Evolutionary conservation across 53 echinoderm and acorn worm species (phyloP).

Genomic region (Pentamera pediparva): DNA sequence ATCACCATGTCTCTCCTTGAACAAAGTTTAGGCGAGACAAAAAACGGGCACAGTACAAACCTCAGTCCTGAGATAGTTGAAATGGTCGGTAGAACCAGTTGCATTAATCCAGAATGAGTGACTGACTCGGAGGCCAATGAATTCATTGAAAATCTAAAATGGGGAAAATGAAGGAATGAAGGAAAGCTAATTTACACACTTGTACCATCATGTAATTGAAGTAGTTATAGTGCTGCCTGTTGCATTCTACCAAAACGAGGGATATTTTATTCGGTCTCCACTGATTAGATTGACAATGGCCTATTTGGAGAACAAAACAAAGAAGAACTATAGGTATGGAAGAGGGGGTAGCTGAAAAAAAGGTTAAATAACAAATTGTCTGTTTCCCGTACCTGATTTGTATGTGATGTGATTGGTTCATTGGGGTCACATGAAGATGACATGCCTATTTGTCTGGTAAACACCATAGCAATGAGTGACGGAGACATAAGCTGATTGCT

Average conservation of each 20-base stretch:
- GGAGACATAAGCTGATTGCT: too few species aligned
- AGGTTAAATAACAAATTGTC: background rate
- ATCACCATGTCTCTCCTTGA: too few species aligned
- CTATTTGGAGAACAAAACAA: constrained; percentile 10
- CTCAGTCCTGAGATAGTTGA: background rate
- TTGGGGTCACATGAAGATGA: too few species aligned
- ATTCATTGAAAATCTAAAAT: too few species aligned
- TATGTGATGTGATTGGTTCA: too few species aligned
- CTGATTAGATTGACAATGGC: constrained; percentile 46
- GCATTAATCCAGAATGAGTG: background rate
- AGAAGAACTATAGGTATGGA: background rate
- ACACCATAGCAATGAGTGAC: too few species aligned
- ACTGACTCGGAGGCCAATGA: too few species aligned
- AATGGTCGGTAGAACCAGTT: background rate
- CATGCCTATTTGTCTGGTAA: too few species aligned
- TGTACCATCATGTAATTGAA: constrained; percentile 62
- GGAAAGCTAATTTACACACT: constrained; percentile 15
- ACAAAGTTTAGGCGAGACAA: too few species aligned
- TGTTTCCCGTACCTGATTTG: too few species aligned
- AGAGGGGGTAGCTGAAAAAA: background rate
- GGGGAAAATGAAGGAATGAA: background rate
- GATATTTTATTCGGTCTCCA: constrained; percentile 47
- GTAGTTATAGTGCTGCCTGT: constrained; percentile 69
- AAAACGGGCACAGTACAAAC: too few species aligned
- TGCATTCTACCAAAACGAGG: constrained; percentile 48